Evolutionary conservation across 2,113 vertebrate species (phyloP).

Genomic region (Seriola rivoliana): DNA sequence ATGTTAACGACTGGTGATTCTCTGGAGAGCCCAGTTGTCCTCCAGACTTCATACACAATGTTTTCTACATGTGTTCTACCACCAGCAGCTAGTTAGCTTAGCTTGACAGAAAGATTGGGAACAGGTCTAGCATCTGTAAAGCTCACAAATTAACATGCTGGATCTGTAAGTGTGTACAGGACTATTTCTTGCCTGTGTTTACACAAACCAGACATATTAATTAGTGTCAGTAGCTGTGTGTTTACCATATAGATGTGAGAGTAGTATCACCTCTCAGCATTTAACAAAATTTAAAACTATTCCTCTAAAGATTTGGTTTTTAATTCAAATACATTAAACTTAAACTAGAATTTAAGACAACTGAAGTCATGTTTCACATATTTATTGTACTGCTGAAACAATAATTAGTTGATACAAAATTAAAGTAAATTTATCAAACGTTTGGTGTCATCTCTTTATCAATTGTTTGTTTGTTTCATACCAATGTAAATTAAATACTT

Average conservation of each 20-base stretch:
- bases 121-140: neutral
- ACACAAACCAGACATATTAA: too few species aligned
- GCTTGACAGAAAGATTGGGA: neutral
- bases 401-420: neutral
- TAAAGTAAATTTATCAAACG: too few species aligned
- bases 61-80: slow-evolving; percentile 19
- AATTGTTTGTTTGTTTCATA: too few species aligned
- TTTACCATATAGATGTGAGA: too few species aligned
- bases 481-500: too few species aligned
- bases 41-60: neutral
- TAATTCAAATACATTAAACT: neutral
- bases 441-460: too few species aligned
- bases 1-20: neutral
- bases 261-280: neutral
- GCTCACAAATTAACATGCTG: too few species aligned
- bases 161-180: too few species aligned
- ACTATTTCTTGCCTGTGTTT: too few species aligned
- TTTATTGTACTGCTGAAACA: neutral
- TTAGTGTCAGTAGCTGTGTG: too few species aligned
- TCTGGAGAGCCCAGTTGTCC: neutral
- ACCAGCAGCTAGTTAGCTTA: neutral
- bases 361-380: too few species aligned
- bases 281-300: neutral
- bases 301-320: neutral
- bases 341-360: neutral